Conservation (phyloP, 2,888 invertebrate species). For the Hydropsyche betteni region DNA sequence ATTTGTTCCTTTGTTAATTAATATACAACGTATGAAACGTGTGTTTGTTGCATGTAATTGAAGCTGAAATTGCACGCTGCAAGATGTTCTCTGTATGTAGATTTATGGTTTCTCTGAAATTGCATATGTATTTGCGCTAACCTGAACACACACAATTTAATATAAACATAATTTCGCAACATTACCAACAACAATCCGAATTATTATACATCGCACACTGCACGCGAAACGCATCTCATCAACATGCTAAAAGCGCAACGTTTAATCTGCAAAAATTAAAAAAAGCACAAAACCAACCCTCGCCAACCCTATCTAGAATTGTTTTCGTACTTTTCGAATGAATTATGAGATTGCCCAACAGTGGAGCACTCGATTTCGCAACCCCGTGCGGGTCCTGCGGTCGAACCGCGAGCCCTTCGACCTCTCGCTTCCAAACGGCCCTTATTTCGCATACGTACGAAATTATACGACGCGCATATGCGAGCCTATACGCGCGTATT, state of each 20-base stretch:
- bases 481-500: neutral
- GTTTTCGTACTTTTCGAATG: conserved; percentile 19
- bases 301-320: neutral
- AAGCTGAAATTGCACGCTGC: conserved; percentile 16
- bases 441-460: neutral
- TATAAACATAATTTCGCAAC: neutral
- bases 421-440: neutral
- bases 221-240: neutral
- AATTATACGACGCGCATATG: neutral
- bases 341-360: conserved; percentile 5
- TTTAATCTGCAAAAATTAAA: conserved; percentile 7
- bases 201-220: neutral
- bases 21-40: neutral
- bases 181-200: neutral
- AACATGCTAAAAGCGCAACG: neutral
- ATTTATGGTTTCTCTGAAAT: conserved; percentile 26
- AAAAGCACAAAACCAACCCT: neutral
- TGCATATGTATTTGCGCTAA: conserved; percentile 4
- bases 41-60: conserved; percentile 15
- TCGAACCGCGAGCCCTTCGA: conserved; percentile 17
- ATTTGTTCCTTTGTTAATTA: neutral
- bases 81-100: conserved; percentile 19
- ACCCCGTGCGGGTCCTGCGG: conserved; percentile 19
- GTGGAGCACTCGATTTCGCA: conserved; percentile 2
- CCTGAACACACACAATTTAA: conserved; percentile 6